A percentile compares a stretch with the other conserved stretches of the same genome.
phyloP scores from a whole-genome alignment of 2,113 vertebrate genomes.

The Galbula dea region DNA sequence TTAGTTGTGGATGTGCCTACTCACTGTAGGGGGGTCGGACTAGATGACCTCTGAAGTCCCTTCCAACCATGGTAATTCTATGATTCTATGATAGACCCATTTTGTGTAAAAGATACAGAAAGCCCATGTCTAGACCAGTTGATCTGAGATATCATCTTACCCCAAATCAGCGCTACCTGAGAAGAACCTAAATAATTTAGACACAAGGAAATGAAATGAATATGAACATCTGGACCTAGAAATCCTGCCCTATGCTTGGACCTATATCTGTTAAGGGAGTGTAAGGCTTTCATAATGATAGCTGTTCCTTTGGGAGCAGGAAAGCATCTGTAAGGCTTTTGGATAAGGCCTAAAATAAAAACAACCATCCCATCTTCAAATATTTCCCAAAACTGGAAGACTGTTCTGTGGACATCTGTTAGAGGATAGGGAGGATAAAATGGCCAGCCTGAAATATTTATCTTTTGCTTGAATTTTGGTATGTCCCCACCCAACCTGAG shows the following conservation, averaged over 20 bases:
- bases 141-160: not conserved
- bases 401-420: not conserved
- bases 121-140: not conserved
- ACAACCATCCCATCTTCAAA: not conserved
- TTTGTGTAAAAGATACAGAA: not conserved
- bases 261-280: not conserved
- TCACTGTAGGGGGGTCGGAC: too few relatives aligned
- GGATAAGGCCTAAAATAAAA: not conserved
- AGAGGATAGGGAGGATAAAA: not conserved
- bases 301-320: not conserved
- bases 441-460: not conserved
- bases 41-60: too few relatives aligned
- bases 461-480: not conserved
- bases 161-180: not conserved
- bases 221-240: not conserved
- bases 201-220: not conserved
- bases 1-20: too few relatives aligned
- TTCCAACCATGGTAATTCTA: too few relatives aligned
- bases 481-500: not conserved
- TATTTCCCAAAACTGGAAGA: not conserved
- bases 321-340: not conserved
- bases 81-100: not conserved
- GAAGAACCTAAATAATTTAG: not conserved
- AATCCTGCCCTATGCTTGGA: not conserved
- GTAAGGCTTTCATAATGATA: not conserved